These are phyloP conservation scores for Argyrosomus japonicus DNA, from an alignment of 2,113 vertebrate species.

Conservation along the genomic window DNA sequence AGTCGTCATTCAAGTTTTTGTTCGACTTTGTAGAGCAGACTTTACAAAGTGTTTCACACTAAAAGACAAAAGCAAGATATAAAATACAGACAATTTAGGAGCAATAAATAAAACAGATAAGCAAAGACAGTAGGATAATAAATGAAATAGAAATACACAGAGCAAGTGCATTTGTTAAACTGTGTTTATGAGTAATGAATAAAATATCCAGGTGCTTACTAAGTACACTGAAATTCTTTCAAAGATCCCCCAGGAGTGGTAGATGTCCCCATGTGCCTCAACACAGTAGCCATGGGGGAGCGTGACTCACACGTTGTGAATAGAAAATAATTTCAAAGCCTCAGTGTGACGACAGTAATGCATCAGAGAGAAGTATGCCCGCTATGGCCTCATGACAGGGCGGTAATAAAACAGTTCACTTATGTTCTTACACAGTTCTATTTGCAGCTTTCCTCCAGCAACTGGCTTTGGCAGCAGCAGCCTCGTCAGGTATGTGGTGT, in stretches of 20 bases:
- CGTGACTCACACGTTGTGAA: background rate
- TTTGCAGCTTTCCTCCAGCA: background rate
- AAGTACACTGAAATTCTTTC: background rate
- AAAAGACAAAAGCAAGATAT: background rate
- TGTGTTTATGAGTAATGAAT: conserved; percentile 12
- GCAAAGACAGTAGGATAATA: background rate
- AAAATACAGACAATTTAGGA: background rate
- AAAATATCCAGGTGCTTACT: background rate
- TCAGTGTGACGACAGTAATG: conserved; percentile 24
- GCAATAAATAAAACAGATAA: background rate
- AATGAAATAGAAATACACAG: background rate
- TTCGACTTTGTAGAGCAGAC: background rate
- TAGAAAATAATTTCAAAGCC: conserved; percentile 10
- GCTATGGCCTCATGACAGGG: background rate
- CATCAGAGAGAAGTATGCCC: conserved; percentile 17
- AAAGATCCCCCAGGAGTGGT: background rate
- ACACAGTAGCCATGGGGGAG: background rate
- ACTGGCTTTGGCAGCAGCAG: background rate
- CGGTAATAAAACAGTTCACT: conserved; percentile 30
- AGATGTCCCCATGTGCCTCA: background rate
- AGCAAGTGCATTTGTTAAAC: background rate
- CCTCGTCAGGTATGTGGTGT: background rate
- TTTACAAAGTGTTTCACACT: background rate
- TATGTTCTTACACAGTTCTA: background rate
- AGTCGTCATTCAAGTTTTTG: background rate